Conservation (phyloP, 2,797 vertebrate genomes). For the Hyperoplus immaculatus region DNA sequence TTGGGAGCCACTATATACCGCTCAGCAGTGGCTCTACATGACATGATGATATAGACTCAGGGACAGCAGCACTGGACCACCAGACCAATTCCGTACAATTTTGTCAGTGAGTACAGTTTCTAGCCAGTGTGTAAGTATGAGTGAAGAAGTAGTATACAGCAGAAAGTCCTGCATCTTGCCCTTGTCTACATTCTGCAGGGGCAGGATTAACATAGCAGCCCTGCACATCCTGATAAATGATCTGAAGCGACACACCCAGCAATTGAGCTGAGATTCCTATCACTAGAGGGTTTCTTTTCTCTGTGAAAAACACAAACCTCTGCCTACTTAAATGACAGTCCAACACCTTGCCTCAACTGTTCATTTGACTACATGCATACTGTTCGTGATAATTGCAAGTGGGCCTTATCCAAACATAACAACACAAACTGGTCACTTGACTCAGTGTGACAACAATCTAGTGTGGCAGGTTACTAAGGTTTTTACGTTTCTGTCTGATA, state of each 20-base stretch:
- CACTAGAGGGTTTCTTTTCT: slow-evolving; percentile 21
- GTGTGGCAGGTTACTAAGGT: not conserved
- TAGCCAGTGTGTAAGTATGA: slow-evolving; percentile 19
- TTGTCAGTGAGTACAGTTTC: slow-evolving; percentile 27
- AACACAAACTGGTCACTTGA: not conserved
- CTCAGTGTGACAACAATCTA: not conserved
- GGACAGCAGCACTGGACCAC: slow-evolving; percentile 19
- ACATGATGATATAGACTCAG: not conserved
- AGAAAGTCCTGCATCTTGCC: slow-evolving; percentile 56
- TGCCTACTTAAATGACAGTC: slow-evolving; percentile 46
- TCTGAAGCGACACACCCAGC: slow-evolving; percentile 58
- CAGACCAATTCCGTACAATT: slow-evolving; percentile 41
- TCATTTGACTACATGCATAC: slow-evolving; percentile 30
- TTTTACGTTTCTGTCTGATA: not conserved
- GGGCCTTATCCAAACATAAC: slow-evolving; percentile 7
- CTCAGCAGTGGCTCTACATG: not conserved
- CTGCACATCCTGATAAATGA: slow-evolving; percentile 57
- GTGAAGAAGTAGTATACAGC: slow-evolving; percentile 12
- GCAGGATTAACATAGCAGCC: slow-evolving; percentile 70
- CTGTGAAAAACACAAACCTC: slow-evolving; percentile 31
- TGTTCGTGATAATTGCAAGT: not conserved
- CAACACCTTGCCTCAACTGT: slow-evolving; percentile 24
- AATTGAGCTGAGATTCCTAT: not conserved
- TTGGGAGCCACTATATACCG: not conserved
- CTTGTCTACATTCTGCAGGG: slow-evolving; percentile 60